phyloP scores from a whole-genome alignment of 2,888 invertebrate species.

The Thelaira solivaga region DNA sequence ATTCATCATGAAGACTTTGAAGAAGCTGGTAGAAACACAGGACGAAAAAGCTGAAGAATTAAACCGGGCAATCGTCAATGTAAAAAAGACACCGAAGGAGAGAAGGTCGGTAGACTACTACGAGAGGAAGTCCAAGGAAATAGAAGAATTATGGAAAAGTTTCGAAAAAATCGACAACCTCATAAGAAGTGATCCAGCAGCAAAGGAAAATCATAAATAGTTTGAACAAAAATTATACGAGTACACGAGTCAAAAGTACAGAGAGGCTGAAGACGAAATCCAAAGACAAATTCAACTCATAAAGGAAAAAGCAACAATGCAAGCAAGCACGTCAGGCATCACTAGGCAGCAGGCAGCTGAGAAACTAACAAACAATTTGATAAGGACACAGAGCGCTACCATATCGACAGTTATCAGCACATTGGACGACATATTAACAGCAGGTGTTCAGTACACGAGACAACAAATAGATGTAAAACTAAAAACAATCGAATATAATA shows the following conservation, averaged over 20 bases:
- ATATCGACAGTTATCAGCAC: too few species aligned
- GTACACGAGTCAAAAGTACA: neutral
- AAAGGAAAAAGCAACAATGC: neutral
- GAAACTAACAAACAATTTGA: neutral
- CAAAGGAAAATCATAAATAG: neutral
- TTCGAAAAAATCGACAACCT: neutral
- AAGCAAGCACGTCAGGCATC: neutral
- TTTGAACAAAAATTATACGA: neutral
- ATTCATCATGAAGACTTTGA: neutral
- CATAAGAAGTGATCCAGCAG: neutral
- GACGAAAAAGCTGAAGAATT: neutral
- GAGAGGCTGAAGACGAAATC: neutral
- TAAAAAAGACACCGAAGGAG: neutral
- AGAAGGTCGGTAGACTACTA: neutral
- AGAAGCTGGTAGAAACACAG: neutral
- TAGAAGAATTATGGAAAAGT: neutral
- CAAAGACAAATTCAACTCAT: neutral
- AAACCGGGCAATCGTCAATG: neutral
- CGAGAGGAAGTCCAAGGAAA: too few species aligned
- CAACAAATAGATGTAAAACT: neutral
- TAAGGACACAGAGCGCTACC: neutral
- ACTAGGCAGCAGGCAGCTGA: neutral
- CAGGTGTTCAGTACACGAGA: neutral
- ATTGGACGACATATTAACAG: neutral
- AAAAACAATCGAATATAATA: neutral